phyloP scores from a whole-genome alignment of 2,888 invertebrate species.

The Idaea aversata region DNA sequence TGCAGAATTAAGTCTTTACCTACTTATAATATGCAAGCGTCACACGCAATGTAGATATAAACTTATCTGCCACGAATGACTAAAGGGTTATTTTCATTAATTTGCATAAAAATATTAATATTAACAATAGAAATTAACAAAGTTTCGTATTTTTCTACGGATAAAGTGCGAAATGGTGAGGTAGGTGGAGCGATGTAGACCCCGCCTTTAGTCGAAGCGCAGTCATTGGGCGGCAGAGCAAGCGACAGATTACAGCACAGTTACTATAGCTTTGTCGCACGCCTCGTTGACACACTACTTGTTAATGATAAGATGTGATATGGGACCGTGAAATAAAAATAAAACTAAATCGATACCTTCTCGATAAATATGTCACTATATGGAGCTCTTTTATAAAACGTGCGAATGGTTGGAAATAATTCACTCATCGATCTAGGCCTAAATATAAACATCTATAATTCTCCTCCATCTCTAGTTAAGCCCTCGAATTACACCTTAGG shows the following conservation, averaged over 20 bases:
- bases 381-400: background rate
- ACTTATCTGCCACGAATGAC: background rate
- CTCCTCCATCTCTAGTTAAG: no score
- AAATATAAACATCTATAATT: background rate
- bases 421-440: background rate
- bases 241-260: slow-evolving; percentile 27
- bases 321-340: background rate
- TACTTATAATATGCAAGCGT: background rate
- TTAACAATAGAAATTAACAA: background rate
- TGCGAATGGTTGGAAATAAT: background rate
- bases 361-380: background rate
- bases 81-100: background rate
- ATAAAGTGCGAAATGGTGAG: slow-evolving; percentile 13
- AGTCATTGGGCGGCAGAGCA: slow-evolving; percentile 61
- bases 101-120: slow-evolving; percentile 4
- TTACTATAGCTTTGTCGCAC: slow-evolving; percentile 9
- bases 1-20: background rate
- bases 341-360: background rate
- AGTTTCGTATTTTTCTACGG: background rate
- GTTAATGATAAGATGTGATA: slow-evolving; percentile 12
- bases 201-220: slow-evolving; percentile 63
- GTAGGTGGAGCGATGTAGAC: slow-evolving; percentile 54
- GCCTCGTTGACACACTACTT: slow-evolving; percentile 19
- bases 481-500: no score
- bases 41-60: background rate